Conservation (phyloP, 2,888 invertebrate genomes). For the Fragum whitleyi region DNA sequence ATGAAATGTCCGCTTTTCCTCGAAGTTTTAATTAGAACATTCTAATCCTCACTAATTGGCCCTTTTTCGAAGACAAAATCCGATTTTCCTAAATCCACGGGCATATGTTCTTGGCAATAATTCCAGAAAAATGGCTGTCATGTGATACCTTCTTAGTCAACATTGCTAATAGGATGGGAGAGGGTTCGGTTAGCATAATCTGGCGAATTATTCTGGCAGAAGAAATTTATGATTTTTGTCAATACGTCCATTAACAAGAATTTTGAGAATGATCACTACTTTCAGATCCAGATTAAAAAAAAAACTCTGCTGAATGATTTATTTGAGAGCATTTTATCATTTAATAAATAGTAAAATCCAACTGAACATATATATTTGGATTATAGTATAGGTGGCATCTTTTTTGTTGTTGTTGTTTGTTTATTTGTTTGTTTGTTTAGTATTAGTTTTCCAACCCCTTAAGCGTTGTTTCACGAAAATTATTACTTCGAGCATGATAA, state of each 20-base stretch:
- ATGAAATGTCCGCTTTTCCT: neutral
- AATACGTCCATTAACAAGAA: neutral
- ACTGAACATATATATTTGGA: no score
- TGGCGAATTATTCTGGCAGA: neutral
- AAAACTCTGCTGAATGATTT: no score
- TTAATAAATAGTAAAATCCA: no score
- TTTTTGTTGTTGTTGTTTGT: no score
- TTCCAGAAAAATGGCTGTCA: constrained; percentile 13
- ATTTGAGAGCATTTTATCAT: no score
- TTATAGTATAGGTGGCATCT: no score
- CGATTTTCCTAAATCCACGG: constrained; percentile 19
- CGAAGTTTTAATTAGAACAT: neutral
- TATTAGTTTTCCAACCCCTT: no score
- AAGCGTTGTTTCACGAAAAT: no score
- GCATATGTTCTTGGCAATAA: constrained; percentile 18
- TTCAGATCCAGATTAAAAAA: no score
- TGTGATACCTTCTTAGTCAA: constrained; percentile 16
- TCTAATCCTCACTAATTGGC: constrained; percentile 3
- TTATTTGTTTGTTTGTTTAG: no score
- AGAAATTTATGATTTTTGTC: constrained; percentile 1
- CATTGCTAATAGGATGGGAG: neutral
- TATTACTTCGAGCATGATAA: no score
- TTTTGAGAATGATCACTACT: no score
- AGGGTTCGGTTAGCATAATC: neutral
- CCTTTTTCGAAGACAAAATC: constrained; percentile 8